Evolutionary conservation across 2,888 invertebrate genomes (phyloP).

Genomic region (Stictocephala bisonia): DNA sequence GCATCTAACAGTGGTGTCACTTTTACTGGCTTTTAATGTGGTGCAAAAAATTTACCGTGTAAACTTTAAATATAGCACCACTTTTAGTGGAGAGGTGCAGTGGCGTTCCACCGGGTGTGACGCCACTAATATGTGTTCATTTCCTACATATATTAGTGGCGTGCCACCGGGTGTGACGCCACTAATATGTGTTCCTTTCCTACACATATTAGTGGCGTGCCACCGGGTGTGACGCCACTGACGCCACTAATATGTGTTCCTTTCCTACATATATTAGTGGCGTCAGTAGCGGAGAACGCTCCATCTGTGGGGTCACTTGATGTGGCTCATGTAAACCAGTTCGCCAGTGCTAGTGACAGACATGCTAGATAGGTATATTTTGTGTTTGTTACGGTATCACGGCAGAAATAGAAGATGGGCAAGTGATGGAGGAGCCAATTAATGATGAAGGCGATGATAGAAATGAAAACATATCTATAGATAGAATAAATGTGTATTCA

Average conservation of each 20-base stretch:
- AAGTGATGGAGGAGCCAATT: too few relatives aligned
- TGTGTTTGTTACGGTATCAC: too few relatives aligned
- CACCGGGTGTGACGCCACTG: not conserved
- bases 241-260: not conserved
- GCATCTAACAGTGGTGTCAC: too few relatives aligned
- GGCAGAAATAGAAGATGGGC: too few relatives aligned
- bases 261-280: not conserved
- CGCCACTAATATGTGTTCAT: not conserved
- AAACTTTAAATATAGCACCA: slow-evolving; percentile 1
- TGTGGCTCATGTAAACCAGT: too few relatives aligned
- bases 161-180: not conserved
- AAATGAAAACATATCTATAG: too few relatives aligned
- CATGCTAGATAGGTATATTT: too few relatives aligned
- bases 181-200: not conserved
- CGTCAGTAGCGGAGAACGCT: not conserved
- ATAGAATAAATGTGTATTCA: too few relatives aligned
- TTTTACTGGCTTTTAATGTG: slow-evolving; percentile 1
- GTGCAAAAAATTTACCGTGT: not conserved
- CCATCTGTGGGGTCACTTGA: too few relatives aligned
- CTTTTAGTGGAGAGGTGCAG: slow-evolving; percentile 5
- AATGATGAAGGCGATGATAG: too few relatives aligned
- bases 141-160: not conserved
- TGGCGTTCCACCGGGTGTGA: not conserved
- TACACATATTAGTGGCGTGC: not conserved
- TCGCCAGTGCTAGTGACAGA: too few relatives aligned